These are phyloP conservation scores for Empidonax alnorum DNA, from an alignment of 2,113 vertebrate species.

Conservation along the genomic window DNA sequence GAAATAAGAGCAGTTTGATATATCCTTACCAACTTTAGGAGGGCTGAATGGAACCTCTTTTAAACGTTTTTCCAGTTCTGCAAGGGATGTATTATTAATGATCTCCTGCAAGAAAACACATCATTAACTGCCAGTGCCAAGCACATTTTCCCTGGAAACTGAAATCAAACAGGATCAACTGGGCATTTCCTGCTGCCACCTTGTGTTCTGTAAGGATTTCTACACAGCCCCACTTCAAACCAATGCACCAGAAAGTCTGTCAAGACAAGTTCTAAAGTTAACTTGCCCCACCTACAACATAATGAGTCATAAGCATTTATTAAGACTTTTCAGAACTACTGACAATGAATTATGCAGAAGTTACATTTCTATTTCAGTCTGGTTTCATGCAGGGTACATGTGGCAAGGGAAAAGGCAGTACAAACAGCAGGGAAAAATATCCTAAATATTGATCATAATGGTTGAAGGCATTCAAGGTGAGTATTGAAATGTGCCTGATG, in stretches of 20 bases:
- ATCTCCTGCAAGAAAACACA: constrained; percentile 81
- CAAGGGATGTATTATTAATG: constrained; percentile 94
- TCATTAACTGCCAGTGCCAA: background rate
- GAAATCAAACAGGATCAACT: background rate
- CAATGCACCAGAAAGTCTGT: background rate
- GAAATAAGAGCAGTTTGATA: background rate
- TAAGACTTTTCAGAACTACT: background rate
- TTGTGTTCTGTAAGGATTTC: constrained; percentile 26
- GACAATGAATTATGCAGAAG: background rate
- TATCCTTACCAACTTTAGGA: constrained; percentile 88
- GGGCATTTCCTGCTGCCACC: constrained; percentile 48
- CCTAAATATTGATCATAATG: background rate
- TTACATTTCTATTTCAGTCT: background rate
- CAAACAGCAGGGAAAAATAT: background rate
- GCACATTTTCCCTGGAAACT: background rate
- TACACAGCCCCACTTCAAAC: background rate
- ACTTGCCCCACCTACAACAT: background rate
- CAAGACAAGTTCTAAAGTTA: background rate
- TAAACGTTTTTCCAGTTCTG: constrained; percentile 93
- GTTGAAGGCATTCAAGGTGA: background rate
- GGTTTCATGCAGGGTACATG: background rate
- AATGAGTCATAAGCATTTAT: background rate
- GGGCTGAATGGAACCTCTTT: constrained; percentile 90
- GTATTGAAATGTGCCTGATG: background rate
- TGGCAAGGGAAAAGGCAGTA: background rate